phyloP scores from a whole-genome alignment of 2,888 invertebrate genomes.

The Danaus chrysippus region DNA sequence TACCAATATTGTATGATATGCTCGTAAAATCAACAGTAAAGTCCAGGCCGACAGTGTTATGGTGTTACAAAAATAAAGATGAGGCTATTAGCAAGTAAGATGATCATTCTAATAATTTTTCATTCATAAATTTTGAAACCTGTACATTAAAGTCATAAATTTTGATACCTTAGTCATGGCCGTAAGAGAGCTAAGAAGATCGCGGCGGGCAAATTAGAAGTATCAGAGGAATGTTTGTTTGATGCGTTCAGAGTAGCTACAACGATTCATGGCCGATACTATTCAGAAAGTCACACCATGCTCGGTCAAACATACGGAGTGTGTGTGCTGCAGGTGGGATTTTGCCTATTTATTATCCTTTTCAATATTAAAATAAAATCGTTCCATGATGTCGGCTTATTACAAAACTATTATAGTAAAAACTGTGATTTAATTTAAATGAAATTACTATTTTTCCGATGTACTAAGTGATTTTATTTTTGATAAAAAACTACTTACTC shows the following conservation, averaged over 20 bases:
- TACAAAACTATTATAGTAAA: no score
- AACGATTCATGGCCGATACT: conserved; percentile 97
- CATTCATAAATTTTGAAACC: no score
- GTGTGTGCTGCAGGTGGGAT: conserved; percentile 94
- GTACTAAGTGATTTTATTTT: no score
- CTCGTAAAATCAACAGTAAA: conserved; percentile 96
- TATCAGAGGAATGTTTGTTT: conserved; percentile 97
- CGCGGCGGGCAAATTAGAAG: conserved; percentile 90
- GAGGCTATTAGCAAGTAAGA: conserved; percentile 91
- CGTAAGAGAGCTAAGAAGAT: conserved; percentile 97
- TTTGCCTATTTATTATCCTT: no score
- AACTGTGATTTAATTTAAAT: no score
- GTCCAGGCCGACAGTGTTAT: conserved; percentile 94
- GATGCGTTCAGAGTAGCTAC: conserved; percentile 97
- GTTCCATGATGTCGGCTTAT: no score
- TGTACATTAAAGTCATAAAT: no score
- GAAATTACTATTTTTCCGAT: no score
- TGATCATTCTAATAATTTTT: no score
- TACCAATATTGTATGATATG: conserved; percentile 98
- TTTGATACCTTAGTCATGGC: conserved; percentile 88
- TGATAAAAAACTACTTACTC: no score
- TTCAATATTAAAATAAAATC: no score
- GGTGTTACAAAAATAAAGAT: conserved; percentile 98
- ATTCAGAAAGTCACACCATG: conserved; percentile 98
- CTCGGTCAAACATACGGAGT: conserved; percentile 98